Base-by-base conservation (phyloP, 1,140 invertebrate genomes). In the Pristionchus pacificus region DNA sequence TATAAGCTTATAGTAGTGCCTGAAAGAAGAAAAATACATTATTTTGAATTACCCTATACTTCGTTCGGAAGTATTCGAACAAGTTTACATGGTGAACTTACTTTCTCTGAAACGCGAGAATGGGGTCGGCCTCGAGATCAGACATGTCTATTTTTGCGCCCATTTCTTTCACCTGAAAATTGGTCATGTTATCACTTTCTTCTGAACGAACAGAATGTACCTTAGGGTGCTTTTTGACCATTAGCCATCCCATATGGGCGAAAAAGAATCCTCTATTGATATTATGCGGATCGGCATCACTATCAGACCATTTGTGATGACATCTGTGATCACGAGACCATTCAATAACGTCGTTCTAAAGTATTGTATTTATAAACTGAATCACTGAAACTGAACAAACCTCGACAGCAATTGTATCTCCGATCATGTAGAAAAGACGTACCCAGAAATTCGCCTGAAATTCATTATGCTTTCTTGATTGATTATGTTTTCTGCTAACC, bases 291-390 rank as follows among this genome's bases (percentile, higher is more conserved):
- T 97, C 94, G 3, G 93, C 94, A 84, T 96, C 89, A 0, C 94
- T 97, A 85, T 97, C 94, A 6, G 91, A 91, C 86, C 90, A 97
- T 84, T 97, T 97, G 86, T 97, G 95, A 84, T 97, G 95, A 72
- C 95, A 91, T 75, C 95, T 88, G 85, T 98, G 95, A 85, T 97
- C 93, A 69, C 94, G 88, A 0, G 90, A 88, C 94, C 95, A 97
- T 83, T 95, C 93, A 70, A 91, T 89, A n/a, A 92, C 90, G 64
- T 91, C 89, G 85, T 97, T 94, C 91, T 96, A 86, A 30, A 57
- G 19, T 70, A 32, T 27, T 14, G 33, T 27, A 15, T 19, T 27
- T 19, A 19, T 19, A 62, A 62, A 15, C 15, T 29, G 60, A 62
- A 62, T 15, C 15, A 62, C 28, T 62, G 60, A 62, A 55, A 60